These are phyloP conservation scores for Bimastos eiseni DNA, from an alignment of 2,888 invertebrate genomes.

Conservation along the genomic window DNA sequence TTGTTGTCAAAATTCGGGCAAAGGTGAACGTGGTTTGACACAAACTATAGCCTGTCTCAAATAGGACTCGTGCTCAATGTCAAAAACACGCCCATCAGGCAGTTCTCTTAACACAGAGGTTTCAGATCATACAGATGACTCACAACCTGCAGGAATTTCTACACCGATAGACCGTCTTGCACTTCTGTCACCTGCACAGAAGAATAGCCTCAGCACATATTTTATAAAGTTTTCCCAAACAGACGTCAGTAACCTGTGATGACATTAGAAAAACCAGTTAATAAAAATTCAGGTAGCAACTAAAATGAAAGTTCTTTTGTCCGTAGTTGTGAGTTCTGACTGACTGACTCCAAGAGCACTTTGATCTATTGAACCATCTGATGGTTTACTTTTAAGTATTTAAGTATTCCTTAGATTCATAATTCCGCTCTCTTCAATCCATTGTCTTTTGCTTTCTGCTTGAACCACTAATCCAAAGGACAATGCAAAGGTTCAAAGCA, in stretches of 20 bases:
- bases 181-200: neutral
- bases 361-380: neutral
- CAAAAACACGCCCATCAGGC: neutral
- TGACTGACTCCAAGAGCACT: neutral
- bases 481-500: neutral
- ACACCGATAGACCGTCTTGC: neutral
- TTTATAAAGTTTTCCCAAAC: neutral
- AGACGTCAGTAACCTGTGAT: neutral
- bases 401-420: neutral
- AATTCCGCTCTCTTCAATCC: neutral
- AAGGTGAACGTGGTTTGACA: neutral
- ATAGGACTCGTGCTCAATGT: neutral
- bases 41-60: neutral
- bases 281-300: neutral
- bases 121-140: neutral
- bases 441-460: neutral
- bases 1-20: neutral
- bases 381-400: neutral
- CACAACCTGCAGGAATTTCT: neutral
- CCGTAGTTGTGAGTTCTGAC: neutral
- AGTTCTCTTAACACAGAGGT: neutral
- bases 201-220: neutral
- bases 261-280: neutral
- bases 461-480: neutral
- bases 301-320: neutral